Evolutionary conservation across 2,888 invertebrate species (phyloP).

Genomic region (Sinotaia quadrata): DNA sequence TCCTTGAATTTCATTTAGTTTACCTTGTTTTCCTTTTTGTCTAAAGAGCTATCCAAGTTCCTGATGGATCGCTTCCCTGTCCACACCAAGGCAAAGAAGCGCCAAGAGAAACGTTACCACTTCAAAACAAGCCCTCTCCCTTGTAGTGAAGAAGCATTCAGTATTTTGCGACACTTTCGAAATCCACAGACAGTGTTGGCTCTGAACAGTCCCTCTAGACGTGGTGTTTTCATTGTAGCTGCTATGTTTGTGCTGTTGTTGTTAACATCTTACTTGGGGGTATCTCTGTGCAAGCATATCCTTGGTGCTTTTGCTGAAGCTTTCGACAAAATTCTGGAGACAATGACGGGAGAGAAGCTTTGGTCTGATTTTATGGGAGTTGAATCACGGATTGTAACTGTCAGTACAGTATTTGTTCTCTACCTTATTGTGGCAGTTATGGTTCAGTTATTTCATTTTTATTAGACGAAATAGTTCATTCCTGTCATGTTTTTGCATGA

Average conservation of each 20-base stretch:
- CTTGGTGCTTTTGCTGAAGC: constrained; percentile 1
- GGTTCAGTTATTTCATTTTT: not conserved
- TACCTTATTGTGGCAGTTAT: constrained; percentile 1
- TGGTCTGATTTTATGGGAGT: constrained; percentile 22
- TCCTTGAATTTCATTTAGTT: no score
- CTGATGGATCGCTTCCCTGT: not conserved
- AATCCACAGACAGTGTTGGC: not conserved
- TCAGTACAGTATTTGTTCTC: constrained; percentile 21
- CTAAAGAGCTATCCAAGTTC: not conserved
- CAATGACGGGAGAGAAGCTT: constrained; percentile 14
- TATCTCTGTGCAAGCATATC: constrained; percentile 6
- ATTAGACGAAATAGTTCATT: no score
- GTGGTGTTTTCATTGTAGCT: not conserved
- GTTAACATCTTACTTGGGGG: not conserved
- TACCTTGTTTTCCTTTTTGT: no score
- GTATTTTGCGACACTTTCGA: not conserved
- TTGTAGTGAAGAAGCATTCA: not conserved
- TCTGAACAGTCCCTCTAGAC: not conserved
- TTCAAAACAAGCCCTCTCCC: constrained; percentile 5
- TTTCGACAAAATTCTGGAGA: constrained; percentile 3
- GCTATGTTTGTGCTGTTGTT: not conserved
- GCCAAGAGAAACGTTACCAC: not conserved
- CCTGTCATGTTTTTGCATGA: no score
- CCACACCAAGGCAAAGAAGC: not conserved
- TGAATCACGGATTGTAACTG: constrained; percentile 15